Evolutionary conservation across 2,797 vertebrate genomes (phyloP).

Genomic region (Danio choprae): DNA sequence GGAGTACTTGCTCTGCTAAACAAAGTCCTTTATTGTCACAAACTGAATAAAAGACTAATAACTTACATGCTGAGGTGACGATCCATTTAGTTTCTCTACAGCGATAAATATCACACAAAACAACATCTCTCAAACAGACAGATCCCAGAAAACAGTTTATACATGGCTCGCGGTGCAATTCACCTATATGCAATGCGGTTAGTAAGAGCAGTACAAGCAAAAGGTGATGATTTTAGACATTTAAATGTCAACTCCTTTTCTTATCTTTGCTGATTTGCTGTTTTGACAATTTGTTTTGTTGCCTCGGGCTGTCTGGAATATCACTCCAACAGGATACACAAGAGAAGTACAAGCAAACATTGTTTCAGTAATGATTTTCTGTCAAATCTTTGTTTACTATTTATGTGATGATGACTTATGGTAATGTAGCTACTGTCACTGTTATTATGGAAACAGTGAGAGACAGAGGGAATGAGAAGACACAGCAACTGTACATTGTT

Average conservation of each 20-base stretch:
- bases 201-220: neutral
- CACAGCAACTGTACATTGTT: neutral
- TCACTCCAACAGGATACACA: neutral
- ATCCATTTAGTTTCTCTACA: slow-evolving; percentile 4
- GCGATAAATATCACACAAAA: slow-evolving; percentile 1
- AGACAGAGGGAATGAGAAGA: neutral
- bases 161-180: neutral
- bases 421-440: slow-evolving; percentile 1
- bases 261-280: slow-evolving; percentile 4
- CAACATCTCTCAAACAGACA: slow-evolving; percentile 24
- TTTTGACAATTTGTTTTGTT: slow-evolving; percentile 9
- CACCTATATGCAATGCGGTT: slow-evolving; percentile 7
- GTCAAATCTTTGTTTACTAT: slow-evolving; percentile 33
- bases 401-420: neutral
- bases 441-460: slow-evolving; percentile 7
- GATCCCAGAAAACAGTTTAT: slow-evolving; percentile 25
- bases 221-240: slow-evolving; percentile 42
- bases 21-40: neutral
- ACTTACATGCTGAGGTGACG: neutral
- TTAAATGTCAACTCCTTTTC: neutral
- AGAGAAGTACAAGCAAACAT: slow-evolving; percentile 20
- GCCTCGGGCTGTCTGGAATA: slow-evolving; percentile 2
- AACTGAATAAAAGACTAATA: neutral
- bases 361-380: slow-evolving; percentile 9
- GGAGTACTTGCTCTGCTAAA: neutral